A percentile compares a stretch with the other conserved stretches of the same genome.
These are phyloP conservation scores for Mastigias papua DNA, from an alignment of 30 jellyfish, hydroid and myxozoan species.

Conservation along the genomic window DNA sequence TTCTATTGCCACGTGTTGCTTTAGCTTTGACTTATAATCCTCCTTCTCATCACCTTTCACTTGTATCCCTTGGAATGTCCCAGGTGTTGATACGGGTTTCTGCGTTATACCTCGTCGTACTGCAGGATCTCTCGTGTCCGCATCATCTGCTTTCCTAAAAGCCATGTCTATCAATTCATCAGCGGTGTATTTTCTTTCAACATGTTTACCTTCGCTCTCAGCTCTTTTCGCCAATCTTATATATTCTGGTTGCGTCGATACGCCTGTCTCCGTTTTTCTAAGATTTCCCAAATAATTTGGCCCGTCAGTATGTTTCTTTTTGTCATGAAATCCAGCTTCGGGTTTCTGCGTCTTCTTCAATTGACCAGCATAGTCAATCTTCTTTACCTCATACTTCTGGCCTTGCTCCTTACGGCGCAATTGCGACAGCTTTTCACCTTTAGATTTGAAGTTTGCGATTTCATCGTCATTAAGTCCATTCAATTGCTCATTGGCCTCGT, in stretches of 20 bases:
- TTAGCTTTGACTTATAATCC: slow-evolving; percentile 58
- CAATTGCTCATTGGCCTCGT: slow-evolving; percentile 9
- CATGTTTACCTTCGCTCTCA: slow-evolving; percentile 24
- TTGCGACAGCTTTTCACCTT: slow-evolving; percentile 59
- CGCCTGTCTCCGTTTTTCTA: slow-evolving; percentile 55
- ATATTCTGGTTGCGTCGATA: slow-evolving; percentile 58
- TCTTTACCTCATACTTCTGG: slow-evolving; percentile 42
- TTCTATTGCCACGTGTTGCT: slow-evolving; percentile 67
- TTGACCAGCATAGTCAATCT: slow-evolving; percentile 58
- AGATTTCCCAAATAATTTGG: slow-evolving; percentile 57
- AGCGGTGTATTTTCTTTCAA: slow-evolving; percentile 55
- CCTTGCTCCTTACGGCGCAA: slow-evolving; percentile 62
- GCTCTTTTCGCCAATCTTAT: slow-evolving; percentile 33
- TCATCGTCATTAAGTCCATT: slow-evolving; percentile 12
- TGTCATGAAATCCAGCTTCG: slow-evolving; percentile 30
- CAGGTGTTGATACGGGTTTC: slow-evolving; percentile 35
- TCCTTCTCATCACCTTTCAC: slow-evolving; percentile 41
- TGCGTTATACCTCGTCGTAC: slow-evolving; percentile 52
- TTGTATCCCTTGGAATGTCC: slow-evolving; percentile 54
- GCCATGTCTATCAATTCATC: slow-evolving; percentile 70
- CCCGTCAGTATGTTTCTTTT: slow-evolving; percentile 4
- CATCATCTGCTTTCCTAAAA: slow-evolving; percentile 65
- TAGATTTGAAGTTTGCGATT: slow-evolving; percentile 4
- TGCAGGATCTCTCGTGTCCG: slow-evolving; percentile 73
- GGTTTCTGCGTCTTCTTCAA: slow-evolving; percentile 56